A percentile compares a stretch with the other conserved stretches of the same genome.
Conservation (phyloP, 2,888 invertebrate species). For the Nomada ruficornis region DNA sequence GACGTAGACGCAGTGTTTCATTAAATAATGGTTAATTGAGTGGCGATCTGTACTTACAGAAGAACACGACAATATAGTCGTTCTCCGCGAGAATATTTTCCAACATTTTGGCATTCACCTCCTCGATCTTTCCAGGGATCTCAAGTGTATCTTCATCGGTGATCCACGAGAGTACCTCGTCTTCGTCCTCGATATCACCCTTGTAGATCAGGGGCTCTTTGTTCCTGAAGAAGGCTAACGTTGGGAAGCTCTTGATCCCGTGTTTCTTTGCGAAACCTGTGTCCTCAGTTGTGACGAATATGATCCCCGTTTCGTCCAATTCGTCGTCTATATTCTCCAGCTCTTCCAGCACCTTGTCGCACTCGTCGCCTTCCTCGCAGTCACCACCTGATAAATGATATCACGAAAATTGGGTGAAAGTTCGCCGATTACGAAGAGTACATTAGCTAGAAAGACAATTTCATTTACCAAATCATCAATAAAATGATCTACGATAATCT, state of each 20-base stretch:
- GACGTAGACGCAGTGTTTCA: background rate
- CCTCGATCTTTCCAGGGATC: constrained; percentile 96
- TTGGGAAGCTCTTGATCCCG: constrained; percentile 93
- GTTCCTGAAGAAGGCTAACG: constrained; percentile 95
- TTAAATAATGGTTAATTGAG: background rate
- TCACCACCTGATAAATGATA: constrained; percentile 87
- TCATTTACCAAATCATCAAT: too few species aligned
- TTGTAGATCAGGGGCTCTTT: constrained; percentile 94
- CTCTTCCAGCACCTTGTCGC: constrained; percentile 93
- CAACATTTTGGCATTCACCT: constrained; percentile 95
- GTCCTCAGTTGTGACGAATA: constrained; percentile 97
- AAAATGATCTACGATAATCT: too few species aligned
- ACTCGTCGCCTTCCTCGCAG: constrained; percentile 94
- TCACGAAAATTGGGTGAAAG: background rate
- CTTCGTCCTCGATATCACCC: constrained; percentile 95
- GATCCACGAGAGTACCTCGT: constrained; percentile 95
- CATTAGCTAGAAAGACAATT: too few species aligned
- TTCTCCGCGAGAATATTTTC: constrained; percentile 95
- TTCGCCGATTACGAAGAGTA: too few species aligned
- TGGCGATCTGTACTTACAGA: constrained; percentile 89
- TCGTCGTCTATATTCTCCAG: constrained; percentile 97
- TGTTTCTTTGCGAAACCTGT: constrained; percentile 91
- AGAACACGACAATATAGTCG: constrained; percentile 95
- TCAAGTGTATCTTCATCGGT: constrained; percentile 96
- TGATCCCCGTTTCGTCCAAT: constrained; percentile 95